These are phyloP conservation scores for Teleogryllus occipitalis DNA, from an alignment of 1,140 invertebrate species.

Conservation along the genomic window DNA sequence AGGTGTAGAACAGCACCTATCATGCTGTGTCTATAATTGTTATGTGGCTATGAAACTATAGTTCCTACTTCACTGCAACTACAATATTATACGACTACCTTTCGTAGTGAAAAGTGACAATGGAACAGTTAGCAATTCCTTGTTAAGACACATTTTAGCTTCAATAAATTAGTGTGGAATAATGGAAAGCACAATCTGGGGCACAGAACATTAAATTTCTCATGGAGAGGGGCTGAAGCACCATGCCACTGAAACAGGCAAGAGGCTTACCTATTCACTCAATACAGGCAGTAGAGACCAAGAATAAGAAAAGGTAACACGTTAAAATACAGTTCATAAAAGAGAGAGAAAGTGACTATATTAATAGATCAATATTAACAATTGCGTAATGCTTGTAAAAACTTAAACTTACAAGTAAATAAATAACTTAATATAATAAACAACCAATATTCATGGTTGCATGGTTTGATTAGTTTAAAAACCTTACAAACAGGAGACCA, in stretches of 20 bases:
- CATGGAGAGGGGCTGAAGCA: neutral
- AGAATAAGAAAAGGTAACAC: constrained; percentile 41
- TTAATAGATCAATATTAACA: neutral
- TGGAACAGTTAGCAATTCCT: neutral
- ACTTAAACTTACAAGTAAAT: too few species aligned
- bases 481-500: too few species aligned
- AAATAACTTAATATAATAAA: neutral
- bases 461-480: neutral
- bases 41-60: neutral
- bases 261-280: constrained; percentile 55
- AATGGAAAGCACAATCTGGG: neutral
- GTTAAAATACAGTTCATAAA: constrained; percentile 21
- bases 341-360: neutral
- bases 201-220: neutral
- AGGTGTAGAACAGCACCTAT: too few species aligned
- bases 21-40: too few species aligned
- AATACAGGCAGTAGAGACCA: constrained; percentile 67
- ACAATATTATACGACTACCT: neutral
- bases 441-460: neutral
- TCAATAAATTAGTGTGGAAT: neutral
- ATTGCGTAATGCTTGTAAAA: neutral
- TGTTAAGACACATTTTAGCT: neutral
- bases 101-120: neutral
- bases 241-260: constrained; percentile 14
- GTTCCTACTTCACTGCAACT: neutral